A percentile compares a stretch with the other conserved stretches of the same genome.
phyloP scores from a whole-genome alignment of 2,113 vertebrate genomes.

The Archocentrus centrarchus region DNA sequence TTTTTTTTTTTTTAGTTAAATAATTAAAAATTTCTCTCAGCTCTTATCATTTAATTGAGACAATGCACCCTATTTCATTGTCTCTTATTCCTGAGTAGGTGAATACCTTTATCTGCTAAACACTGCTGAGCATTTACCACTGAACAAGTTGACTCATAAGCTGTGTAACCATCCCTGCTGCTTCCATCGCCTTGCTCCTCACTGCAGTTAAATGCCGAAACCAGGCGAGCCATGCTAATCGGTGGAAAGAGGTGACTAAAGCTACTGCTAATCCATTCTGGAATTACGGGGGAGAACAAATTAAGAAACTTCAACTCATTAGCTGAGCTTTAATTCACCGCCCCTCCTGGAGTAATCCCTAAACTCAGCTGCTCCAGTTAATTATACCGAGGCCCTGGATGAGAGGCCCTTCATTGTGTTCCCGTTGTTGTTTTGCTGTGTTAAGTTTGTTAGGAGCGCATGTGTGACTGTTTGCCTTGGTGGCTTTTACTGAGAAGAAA shows the following conservation, averaged over 20 bases:
- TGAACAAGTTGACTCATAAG: conserved; percentile 67
- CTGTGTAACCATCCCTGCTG: conserved; percentile 61
- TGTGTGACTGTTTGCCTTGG: conserved; percentile 6
- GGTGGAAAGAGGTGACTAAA: conserved; percentile 81
- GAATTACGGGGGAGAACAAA: conserved; percentile 85
- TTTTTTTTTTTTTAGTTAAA: background rate
- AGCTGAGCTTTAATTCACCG: conserved; percentile 82
- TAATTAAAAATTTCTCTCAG: background rate
- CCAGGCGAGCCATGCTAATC: conserved; percentile 74
- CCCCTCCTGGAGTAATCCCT: conserved; percentile 84
- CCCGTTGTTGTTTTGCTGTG: conserved; percentile 55
- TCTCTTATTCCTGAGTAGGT: conserved; percentile 43
- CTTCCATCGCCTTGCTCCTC: conserved; percentile 58
- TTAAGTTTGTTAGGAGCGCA: conserved; percentile 32
- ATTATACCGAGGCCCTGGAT: conserved; percentile 78
- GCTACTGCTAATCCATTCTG: conserved; percentile 83
- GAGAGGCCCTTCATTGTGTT: conserved; percentile 71
- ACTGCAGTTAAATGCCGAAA: conserved; percentile 67
- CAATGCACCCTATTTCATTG: conserved; percentile 40
- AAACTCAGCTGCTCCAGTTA: conserved; percentile 82
- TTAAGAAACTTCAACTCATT: conserved; percentile 87
- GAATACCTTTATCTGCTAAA: conserved; percentile 61
- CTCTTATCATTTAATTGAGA: conserved; percentile 45
- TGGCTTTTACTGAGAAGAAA: conserved; percentile 24
- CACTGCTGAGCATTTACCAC: conserved; percentile 46